Conservation (phyloP, 2,888 invertebrate genomes). For the Heterodera filipjevi region DNA sequence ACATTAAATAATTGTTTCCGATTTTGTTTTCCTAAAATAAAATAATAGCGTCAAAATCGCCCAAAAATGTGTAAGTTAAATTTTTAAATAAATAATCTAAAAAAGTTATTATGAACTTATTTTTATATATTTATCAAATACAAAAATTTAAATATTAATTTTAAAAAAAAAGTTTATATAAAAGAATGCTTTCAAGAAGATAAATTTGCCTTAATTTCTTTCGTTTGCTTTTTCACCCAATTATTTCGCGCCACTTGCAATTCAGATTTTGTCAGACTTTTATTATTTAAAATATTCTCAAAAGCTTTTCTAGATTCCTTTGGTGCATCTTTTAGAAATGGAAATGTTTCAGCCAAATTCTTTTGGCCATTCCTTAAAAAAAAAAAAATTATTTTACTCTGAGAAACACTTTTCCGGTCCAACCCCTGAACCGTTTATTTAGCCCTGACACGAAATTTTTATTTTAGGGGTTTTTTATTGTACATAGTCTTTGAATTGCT, state of each 20-base stretch:
- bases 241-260: background rate
- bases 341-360: background rate
- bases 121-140: no score
- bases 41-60: no score
- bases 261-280: background rate
- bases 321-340: background rate
- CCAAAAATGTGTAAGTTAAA: background rate
- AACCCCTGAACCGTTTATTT: no score
- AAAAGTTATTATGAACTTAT: no score
- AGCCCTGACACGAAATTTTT: no score
- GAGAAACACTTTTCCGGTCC: background rate
- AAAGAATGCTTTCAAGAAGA: background rate
- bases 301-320: background rate
- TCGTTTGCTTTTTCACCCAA: background rate
- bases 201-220: background rate
- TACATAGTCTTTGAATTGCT: no score
- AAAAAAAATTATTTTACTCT: background rate
- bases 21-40: no score
- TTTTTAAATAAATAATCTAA: background rate
- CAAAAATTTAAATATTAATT: no score
- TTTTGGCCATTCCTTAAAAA: background rate
- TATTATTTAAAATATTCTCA: background rate
- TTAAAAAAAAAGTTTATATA: background rate
- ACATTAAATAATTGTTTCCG: no score
- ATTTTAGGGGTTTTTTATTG: no score